phyloP scores from a whole-genome alignment of 2,888 invertebrate genomes.

The Amiota mariae region DNA sequence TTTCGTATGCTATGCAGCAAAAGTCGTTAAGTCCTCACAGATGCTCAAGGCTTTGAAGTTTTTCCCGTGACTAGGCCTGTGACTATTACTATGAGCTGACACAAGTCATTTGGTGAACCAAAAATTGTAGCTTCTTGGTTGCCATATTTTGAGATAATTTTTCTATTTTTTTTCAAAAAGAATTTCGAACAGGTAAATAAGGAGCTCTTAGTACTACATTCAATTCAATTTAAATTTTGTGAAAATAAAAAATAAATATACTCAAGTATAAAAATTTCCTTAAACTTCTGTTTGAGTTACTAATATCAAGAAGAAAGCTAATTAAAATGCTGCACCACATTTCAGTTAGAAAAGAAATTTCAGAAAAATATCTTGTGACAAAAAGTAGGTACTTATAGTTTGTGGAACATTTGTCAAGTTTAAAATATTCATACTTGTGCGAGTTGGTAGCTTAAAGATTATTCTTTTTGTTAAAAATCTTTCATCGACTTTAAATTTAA shows the following conservation, averaged over 20 bases:
- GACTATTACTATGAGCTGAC: neutral
- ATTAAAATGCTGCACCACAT: slow-evolving; percentile 60
- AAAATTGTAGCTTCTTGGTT: slow-evolving; percentile 28
- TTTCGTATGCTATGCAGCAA: slow-evolving; percentile 59
- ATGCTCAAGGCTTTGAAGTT: slow-evolving; percentile 54
- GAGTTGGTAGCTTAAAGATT: no score
- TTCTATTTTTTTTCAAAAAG: slow-evolving; percentile 7
- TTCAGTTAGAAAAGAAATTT: slow-evolving; percentile 55
- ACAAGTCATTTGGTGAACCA: slow-evolving; percentile 26
- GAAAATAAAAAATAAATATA: neutral
- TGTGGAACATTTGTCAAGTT: slow-evolving; percentile 45
- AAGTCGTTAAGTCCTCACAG: slow-evolving; percentile 55
- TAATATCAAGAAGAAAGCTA: slow-evolving; percentile 51
- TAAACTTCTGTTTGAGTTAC: neutral
- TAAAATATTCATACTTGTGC: no score
- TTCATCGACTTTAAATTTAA: no score
- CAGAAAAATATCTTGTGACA: slow-evolving; percentile 10
- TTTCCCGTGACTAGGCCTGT: neutral
- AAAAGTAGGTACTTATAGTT: slow-evolving; percentile 27
- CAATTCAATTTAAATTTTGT: slow-evolving; percentile 6
- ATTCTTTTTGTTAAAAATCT: no score
- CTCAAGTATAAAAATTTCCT: neutral
- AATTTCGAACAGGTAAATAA: slow-evolving; percentile 20
- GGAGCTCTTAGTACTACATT: slow-evolving; percentile 8
- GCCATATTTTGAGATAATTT: neutral